Evolutionary conservation across 1,140 invertebrate genomes (phyloP).

Genomic region (Drosophila triauraria): DNA sequence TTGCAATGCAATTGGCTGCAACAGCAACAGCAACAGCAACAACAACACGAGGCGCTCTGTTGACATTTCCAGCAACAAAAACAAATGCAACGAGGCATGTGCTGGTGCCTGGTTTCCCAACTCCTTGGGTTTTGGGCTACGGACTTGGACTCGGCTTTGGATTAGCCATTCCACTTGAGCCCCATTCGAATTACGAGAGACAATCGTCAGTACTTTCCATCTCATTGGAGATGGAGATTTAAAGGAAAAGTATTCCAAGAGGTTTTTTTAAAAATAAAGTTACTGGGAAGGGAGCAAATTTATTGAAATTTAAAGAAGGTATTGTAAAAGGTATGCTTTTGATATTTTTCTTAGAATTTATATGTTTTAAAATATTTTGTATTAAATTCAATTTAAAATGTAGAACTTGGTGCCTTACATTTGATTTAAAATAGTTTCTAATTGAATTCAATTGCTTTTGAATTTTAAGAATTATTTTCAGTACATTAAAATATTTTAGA

Average conservation of each 20-base stretch:
- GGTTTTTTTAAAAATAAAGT: neutral
- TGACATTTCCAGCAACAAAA: constrained; percentile 60
- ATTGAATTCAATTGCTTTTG: too few relatives aligned
- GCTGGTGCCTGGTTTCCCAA: constrained; percentile 38
- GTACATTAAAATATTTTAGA: too few relatives aligned
- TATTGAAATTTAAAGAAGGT: too few relatives aligned
- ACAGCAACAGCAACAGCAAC: constrained; percentile 57
- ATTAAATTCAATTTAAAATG: too few relatives aligned
- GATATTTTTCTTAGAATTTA: neutral
- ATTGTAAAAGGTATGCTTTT: neutral
- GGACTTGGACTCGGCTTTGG: constrained; percentile 7
- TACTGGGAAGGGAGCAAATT: neutral
- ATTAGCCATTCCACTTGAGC: constrained; percentile 3
- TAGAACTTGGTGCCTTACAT: too few relatives aligned
- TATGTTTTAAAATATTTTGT: too few relatives aligned
- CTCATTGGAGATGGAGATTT: constrained; percentile 9
- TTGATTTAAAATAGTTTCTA: too few relatives aligned
- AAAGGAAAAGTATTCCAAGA: neutral
- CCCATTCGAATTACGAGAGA: constrained; percentile 18
- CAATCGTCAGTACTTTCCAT: constrained; percentile 28
- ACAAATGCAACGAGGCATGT: constrained; percentile 39
- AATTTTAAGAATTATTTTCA: too few relatives aligned
- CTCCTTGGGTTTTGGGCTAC: constrained; percentile 16
- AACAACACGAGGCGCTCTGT: constrained; percentile 42
- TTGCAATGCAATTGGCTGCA: constrained; percentile 82